Percentiles rank a stretch among this genome's conserved stretches.
Evolutionary conservation across 1,140 invertebrate species (phyloP).

Genomic region (Drosophila littoralis): DNA sequence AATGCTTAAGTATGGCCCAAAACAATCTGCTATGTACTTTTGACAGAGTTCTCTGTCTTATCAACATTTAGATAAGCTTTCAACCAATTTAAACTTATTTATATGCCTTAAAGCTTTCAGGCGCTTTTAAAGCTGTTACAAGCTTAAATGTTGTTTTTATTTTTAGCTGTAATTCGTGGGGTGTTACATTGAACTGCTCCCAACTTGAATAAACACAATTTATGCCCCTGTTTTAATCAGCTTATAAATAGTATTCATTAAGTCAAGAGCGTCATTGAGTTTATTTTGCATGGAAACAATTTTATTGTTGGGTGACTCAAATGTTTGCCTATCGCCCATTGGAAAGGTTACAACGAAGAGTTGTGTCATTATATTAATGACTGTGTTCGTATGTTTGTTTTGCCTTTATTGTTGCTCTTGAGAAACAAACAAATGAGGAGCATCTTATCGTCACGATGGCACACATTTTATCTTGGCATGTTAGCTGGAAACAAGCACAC

Average conservation of each 20-base stretch:
- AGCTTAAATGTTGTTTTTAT: background rate
- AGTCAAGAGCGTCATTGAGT: constrained; percentile 50
- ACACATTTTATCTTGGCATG: constrained; percentile 61
- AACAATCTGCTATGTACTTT: no score
- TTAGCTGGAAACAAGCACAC: constrained; percentile 22
- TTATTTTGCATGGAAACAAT: constrained; percentile 17
- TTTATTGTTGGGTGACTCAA: constrained; percentile 44
- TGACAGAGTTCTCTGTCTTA: no score
- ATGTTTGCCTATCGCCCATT: constrained; percentile 24
- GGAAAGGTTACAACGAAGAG: constrained; percentile 38
- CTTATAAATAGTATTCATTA: constrained; percentile 56
- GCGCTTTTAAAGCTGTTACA: background rate
- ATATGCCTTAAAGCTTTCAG: no score
- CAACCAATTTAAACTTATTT: no score
- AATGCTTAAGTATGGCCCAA: no score
- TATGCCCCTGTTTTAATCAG: constrained; percentile 49
- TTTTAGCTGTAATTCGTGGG: background rate
- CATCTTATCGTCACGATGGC: constrained; percentile 66
- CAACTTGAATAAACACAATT: constrained; percentile 21
- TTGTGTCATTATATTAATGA: constrained; percentile 76
- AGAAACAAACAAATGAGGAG: constrained; percentile 36
- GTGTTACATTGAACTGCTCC: constrained; percentile 2
- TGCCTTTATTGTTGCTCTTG: constrained; percentile 25
- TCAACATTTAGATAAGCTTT: no score
- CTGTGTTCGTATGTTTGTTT: constrained; percentile 29